A percentile compares a stretch with the other conserved stretches of the same genome.
Evolutionary conservation across 23 tunicate species (phyloP).

Genomic region (Trididemnum clinides): DNA sequence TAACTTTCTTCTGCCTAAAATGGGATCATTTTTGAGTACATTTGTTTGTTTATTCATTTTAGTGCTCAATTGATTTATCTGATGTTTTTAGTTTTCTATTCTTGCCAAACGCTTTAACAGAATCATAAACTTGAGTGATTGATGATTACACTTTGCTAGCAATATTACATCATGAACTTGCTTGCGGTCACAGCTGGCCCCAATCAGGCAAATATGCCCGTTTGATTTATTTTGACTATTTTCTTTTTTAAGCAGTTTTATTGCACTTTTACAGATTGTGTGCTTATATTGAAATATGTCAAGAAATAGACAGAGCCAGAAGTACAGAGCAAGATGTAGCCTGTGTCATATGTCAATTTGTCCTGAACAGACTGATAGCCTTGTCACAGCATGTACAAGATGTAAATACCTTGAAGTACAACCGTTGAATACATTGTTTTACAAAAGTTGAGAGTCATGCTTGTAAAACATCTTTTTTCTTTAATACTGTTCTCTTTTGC

Average conservation of each 20-base stretch:
- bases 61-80: not conserved
- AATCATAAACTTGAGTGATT: not conserved
- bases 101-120: not conserved
- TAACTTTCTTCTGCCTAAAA: not conserved
- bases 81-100: not conserved
- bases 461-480: not conserved
- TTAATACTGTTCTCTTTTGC: not conserved
- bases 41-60: not conserved
- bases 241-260: not conserved
- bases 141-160: not conserved
- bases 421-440: not conserved
- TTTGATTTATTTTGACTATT: not conserved
- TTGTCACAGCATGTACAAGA: not conserved
- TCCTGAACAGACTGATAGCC: not conserved
- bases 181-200: not conserved
- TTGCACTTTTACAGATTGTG: not conserved
- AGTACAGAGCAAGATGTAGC: not conserved
- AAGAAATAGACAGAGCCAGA: no score
- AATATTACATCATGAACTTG: not conserved
- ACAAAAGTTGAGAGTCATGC: not conserved
- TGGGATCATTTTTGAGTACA: not conserved
- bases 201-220: not conserved
- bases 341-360: not conserved
- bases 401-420: not conserved
- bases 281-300: not conserved